Evolutionary conservation across 2,888 invertebrate species (phyloP).

Genomic region (Zhuqinia jingwanae): DNA sequence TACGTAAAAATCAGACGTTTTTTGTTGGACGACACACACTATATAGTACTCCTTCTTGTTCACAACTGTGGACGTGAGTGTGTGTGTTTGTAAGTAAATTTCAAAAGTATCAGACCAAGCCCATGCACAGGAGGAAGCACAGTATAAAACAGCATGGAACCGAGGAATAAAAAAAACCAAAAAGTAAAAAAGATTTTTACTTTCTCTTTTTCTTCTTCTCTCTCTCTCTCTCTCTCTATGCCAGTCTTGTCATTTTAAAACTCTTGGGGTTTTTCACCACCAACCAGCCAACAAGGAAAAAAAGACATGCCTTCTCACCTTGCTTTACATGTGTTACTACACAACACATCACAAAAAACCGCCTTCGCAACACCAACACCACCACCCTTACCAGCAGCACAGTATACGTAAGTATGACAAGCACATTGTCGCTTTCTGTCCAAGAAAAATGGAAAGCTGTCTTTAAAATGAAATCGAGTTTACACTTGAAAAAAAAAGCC

Average conservation of each 20-base stretch:
- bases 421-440: not conserved
- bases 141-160: constrained; percentile 40
- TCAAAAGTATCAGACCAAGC: not conserved
- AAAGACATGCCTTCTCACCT: constrained; percentile 14
- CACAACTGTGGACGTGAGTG: no score
- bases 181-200: no score
- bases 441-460: no score
- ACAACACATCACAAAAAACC: not conserved
- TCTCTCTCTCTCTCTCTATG: not conserved
- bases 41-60: no score
- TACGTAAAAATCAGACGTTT: no score
- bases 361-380: not conserved
- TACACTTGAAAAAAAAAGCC: not conserved
- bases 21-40: no score
- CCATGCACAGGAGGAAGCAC: not conserved
- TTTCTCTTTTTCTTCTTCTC: not conserved
- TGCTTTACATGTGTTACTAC: not conserved
- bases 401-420: not conserved
- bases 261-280: constrained; percentile 4
- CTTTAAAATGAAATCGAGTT: not conserved
- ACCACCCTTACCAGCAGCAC: no score
- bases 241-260: constrained; percentile 12
- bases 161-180: constrained; percentile 21
- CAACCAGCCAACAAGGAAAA: not conserved
- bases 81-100: no score